Base-by-base conservation (phyloP, 2,113 vertebrate genomes). In the Herpailurus yagouaroundi region DNA sequence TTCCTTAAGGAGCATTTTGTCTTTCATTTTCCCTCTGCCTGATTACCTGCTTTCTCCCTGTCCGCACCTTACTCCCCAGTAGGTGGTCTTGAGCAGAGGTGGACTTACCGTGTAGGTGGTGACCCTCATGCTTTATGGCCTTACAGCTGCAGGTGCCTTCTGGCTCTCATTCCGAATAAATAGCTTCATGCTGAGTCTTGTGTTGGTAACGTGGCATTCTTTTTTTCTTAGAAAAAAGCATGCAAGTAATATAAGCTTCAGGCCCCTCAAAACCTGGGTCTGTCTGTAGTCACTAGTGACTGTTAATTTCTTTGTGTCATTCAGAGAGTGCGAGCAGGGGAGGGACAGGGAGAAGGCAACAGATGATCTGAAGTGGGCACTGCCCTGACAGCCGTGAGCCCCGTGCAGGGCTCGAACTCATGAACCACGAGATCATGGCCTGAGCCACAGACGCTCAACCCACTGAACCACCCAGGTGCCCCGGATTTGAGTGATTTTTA, bases 261-360 rank as follows among this genome's bases (percentile, higher is more conserved):
- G 48, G 3, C 5, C n/a, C 27, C n/a, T 92, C 68, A 92, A 86
- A 97, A 92, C 41, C 23, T 83, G 52, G 29, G 66, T 91, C 66
- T 97, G 6, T 71, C 10, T 16, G n/a, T 73, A 7, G 52, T 57
- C 84, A 77, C 38, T 95, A 64, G 94, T 77, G 80, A 71, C 83
- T 60, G 96, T 74, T 96, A 48, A 57, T 92, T 84, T 76, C 50
- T 86, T 91, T 15, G 88, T 95, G 97, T 95, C 45, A 25, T 60
- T 71, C 36, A 50, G 57, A 60, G 21, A 23, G 57, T 60, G 57
- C 57, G 8, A 23, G 18, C 18, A 21, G 21, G 57, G 21, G 21
- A 60, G 57, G 57, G 21, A 7, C 21, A 9, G 21, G 57, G 57
- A 60, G 57, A 60, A 21, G 57, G 55, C 6, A 60, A 60, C 57